Base-by-base conservation (phyloP, 2,888 invertebrate species). In the Heliconius sara region DNA sequence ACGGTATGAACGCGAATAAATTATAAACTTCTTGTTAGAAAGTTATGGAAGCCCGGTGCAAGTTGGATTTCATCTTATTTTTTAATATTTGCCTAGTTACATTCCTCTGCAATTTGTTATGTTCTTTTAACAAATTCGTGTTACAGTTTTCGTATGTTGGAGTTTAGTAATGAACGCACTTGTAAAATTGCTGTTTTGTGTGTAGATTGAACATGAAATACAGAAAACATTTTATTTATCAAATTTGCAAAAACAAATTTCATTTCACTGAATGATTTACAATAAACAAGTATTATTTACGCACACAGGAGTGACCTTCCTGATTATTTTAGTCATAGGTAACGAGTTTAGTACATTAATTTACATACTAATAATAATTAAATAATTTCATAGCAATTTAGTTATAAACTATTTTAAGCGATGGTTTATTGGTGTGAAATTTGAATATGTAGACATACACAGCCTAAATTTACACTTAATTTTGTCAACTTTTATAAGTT, bases 1-100 rank as follows among this genome's bases (percentile, higher is more conserved):
- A 77, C 80, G 70, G 74, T 75, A 79, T 74, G 78, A 71, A 74
- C 74, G 80, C 77, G 80, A 84, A 84, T 83, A 84, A 84, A 83
- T 84, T 82, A 83, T 77, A 76, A 83, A 82, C 74, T 82, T 79
- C 77, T 77, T 80, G 75, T 80, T 80, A 74, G 68, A 70, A 79
- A 82, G 70, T 77, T 79, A 78, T 82, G 66, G 66, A 81, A 77
- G 77, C 74, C 80, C 70, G 72, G 76, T 77, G 79, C 75, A 65
- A 68, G 77, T 79, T 60, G 67, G 66, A 77, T 76, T 78, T 74
- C 43, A 77, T 79, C 16, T 60, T 60, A 76, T 80, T 81, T 82
- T 76, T 80, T 82, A 80, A 82, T 80, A 79, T 77, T 79, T 77
- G 19, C 66, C 78, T 74, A 79, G 79, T 80, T 76, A 71, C 63